Evolutionary conservation across 1,140 invertebrate genomes (phyloP).

Genomic region (Zaprionus ornatus): DNA sequence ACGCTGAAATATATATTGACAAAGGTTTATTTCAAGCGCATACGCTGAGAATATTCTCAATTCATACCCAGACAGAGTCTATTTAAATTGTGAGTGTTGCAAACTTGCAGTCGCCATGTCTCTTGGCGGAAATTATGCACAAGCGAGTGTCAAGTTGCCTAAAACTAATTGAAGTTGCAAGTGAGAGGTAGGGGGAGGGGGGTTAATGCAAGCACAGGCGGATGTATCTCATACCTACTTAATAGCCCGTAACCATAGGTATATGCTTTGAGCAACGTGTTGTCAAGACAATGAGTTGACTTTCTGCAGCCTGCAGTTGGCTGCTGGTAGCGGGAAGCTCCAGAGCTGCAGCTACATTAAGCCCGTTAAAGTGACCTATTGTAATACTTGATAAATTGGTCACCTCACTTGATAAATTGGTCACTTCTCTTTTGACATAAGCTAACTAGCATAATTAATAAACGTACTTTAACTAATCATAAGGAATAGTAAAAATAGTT

Average conservation of each 20-base stretch:
- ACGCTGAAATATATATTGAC: background rate
- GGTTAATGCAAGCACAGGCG: background rate
- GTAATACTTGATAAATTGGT: slow-evolving; percentile 20
- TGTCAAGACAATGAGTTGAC: slow-evolving; percentile 9
- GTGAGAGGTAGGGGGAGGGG: background rate
- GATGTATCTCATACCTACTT: background rate
- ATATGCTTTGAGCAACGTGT: slow-evolving; percentile 7
- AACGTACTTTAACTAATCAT: background rate
- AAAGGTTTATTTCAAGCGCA: background rate
- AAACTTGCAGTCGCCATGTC: background rate
- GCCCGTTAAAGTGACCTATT: background rate
- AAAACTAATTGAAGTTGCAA: slow-evolving; percentile 33
- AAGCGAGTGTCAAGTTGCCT: slow-evolving; percentile 15
- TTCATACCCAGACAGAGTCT: background rate
- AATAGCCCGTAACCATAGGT: background rate
- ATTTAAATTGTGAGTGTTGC: background rate
- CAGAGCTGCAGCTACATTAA: background rate
- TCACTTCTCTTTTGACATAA: background rate
- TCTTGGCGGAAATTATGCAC: slow-evolving; percentile 57
- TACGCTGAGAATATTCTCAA: background rate
- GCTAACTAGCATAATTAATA: background rate
- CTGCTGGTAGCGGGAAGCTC: background rate
- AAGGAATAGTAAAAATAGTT: background rate
- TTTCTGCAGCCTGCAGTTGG: background rate
- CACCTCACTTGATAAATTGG: slow-evolving; percentile 13